Conservation (phyloP, 2,888 invertebrate species). For the Drosophila greeni region DNA sequence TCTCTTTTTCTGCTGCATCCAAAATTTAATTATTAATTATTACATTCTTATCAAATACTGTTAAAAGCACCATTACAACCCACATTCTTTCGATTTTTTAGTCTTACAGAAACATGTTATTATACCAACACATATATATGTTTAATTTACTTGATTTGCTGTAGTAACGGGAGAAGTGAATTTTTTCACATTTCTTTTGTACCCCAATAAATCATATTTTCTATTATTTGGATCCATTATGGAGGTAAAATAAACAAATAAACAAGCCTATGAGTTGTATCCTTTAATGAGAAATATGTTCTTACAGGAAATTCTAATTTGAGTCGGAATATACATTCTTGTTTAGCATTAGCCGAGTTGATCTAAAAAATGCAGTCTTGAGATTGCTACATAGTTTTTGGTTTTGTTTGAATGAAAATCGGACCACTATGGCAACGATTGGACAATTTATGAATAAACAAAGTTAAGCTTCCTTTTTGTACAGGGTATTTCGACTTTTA, state of each 20-base stretch:
- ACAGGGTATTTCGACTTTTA: too few species aligned
- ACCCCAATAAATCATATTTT: background rate
- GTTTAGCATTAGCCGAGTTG: background rate
- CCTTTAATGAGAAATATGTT: background rate
- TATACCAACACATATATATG: background rate
- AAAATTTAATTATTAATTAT: conserved; percentile 16
- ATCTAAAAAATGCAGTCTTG: background rate
- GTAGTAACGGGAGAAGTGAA: background rate
- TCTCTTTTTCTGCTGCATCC: conserved; percentile 1
- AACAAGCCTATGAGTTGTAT: background rate
- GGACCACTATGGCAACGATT: background rate
- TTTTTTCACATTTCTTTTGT: background rate
- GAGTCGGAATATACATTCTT: background rate
- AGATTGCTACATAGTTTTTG: background rate
- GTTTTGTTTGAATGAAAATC: background rate
- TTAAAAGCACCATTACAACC: background rate
- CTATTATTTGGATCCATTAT: background rate
- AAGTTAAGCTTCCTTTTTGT: background rate
- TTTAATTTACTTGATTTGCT: background rate
- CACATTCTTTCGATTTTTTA: conserved; percentile 2
- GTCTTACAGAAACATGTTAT: background rate
- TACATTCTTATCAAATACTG: conserved; percentile 1
- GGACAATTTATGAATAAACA: background rate
- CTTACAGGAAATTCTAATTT: background rate
- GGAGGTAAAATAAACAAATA: background rate